These are phyloP conservation scores for Lithobates sylvaticus DNA, from an alignment of 2,797 vertebrate species.

Conservation along the genomic window DNA sequence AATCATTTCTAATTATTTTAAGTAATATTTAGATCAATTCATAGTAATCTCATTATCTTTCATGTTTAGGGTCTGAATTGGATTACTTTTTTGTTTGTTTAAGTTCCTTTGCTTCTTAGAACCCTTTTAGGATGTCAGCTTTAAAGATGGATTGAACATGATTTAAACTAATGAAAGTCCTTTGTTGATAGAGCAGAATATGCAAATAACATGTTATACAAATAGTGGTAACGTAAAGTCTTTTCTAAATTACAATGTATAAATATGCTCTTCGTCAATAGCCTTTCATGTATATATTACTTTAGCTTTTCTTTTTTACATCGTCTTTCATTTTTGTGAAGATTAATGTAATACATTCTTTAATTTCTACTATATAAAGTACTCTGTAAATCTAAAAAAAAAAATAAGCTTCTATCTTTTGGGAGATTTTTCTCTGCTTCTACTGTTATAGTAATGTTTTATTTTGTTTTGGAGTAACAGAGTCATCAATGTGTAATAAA, in stretches of 20 bases:
- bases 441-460: background rate
- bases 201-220: conserved; percentile 71
- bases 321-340: conserved; percentile 70
- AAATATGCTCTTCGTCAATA: background rate
- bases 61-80: conserved; percentile 86
- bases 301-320: background rate
- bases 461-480: no score
- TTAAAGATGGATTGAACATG: conserved; percentile 86
- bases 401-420: background rate
- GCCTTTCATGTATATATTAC: background rate
- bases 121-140: conserved; percentile 80
- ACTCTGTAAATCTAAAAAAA: background rate
- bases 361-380: background rate
- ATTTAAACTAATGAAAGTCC: conserved; percentile 80
- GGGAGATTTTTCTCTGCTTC: no score
- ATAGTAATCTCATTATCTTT: conserved; percentile 91
- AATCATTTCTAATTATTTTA: conserved; percentile 97
- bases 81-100: conserved; percentile 90
- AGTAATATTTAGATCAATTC: conserved; percentile 93
- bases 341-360: conserved; percentile 25
- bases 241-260: conserved; percentile 2
- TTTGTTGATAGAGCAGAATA: conserved; percentile 68
- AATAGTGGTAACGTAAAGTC: conserved; percentile 16
- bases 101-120: conserved; percentile 76
- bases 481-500: no score